A percentile compares a stretch with the other conserved stretches of the same genome.
These are phyloP conservation scores for Idaea straminata DNA, from an alignment of 2,888 invertebrate species.

Conservation along the genomic window DNA sequence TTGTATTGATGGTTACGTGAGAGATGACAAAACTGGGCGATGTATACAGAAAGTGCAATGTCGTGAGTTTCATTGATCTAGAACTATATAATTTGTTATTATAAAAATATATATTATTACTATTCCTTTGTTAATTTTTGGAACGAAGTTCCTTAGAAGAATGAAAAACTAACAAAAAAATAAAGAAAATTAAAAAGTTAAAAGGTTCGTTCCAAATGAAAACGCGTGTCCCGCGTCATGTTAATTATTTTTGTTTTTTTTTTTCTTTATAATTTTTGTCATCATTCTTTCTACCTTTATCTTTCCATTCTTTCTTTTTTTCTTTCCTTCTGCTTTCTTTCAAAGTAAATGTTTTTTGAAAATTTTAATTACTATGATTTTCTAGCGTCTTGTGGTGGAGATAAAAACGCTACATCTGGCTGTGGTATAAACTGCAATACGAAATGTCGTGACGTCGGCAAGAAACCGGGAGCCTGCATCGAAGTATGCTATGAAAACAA, in stretches of 20 bases:
- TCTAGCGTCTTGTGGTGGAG: conserved; percentile 30
- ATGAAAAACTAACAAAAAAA: too few relatives aligned
- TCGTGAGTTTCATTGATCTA: conserved; percentile 23
- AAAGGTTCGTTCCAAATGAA: too few relatives aligned
- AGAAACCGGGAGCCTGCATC: conserved; percentile 17
- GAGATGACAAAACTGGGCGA: conserved; percentile 23
- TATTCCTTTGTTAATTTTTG: too few relatives aligned
- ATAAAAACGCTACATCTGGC: conserved; percentile 31
- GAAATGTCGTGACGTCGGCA: conserved; percentile 30
- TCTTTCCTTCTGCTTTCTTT: not conserved
- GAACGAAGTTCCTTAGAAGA: too few relatives aligned
- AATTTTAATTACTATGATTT: not conserved
- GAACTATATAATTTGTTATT: not conserved
- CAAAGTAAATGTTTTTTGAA: not conserved
- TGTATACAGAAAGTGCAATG: conserved; percentile 37
- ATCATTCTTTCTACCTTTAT: not conserved
- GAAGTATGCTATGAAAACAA: conserved; percentile 20
- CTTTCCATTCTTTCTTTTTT: not conserved
- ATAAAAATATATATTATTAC: too few relatives aligned
- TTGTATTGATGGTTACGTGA: conserved; percentile 31
- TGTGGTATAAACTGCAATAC: conserved; percentile 33
- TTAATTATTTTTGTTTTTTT: too few relatives aligned
- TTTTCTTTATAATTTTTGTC: not conserved
- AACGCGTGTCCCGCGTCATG: too few relatives aligned
- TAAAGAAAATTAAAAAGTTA: too few relatives aligned